Evolutionary conservation across 2,888 invertebrate species (phyloP), one percentile per base, ranked within the genome.

Genomic region (Fissipunctia ypsillon): DNA sequence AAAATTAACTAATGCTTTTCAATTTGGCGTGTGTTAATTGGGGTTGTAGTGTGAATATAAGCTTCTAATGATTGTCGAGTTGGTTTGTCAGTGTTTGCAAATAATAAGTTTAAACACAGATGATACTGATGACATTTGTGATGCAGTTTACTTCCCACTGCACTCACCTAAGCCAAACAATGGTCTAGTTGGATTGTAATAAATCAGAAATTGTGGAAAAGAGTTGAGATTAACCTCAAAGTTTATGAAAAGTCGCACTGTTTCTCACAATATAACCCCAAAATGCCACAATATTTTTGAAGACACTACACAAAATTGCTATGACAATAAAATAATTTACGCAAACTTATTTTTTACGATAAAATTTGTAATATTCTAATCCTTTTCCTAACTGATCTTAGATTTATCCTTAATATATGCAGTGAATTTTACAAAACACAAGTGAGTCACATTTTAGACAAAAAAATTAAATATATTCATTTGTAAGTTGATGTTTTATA

Each of bases 301-400:
- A 76, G 50, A 82, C 43, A 81, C 67, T 79, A 74, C 82, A 72
- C 52, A 78, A 84, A 81, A 87, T 87, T 87, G 80, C 87, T 80
- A 86, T 78, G 86, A 86, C 86, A 86, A 87, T 87, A 85, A 86
- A 79, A 81, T 76, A 72, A 65, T 70, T 73, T 72, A 70, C 70
- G 72, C 66, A 66, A 70, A 70, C 1, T 74, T 80, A 78, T 80
- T 84, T 77, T 81, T 80, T 76, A 84, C 48, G 63, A 71, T 70
- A 71, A 73, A 57, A 73, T 57, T 69, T 79, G 64, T 84, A 76
- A 84, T 73, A 74, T 79, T 83, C 48, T 61, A 70, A 76, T 79
- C 72, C 76, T 81, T 85, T 83, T 79, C 61, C 81, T 84, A 86
- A 75, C 71, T 84, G 74, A 77, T 81, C 60, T 72, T 84, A 84